Percentiles rank a stretch among this genome's conserved stretches.
Evolutionary conservation across 2,113 vertebrate genomes (phyloP).

Genomic region (Heloderma charlesbogerti): DNA sequence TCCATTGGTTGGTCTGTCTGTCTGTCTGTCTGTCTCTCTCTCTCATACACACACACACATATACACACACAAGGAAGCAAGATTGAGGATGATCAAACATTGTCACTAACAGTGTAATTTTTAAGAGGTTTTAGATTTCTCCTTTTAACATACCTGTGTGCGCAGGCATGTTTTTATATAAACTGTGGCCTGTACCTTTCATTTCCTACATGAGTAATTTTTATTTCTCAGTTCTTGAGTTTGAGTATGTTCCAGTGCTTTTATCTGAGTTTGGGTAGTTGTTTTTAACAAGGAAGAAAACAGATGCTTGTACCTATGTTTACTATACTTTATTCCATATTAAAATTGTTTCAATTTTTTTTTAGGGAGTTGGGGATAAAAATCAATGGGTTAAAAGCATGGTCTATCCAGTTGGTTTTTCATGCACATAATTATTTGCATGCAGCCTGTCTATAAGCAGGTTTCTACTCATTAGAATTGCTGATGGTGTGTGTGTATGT

Average conservation of each 20-base stretch:
- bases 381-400: conserved; percentile 26
- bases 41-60: background rate
- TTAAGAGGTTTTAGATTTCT: conserved; percentile 63
- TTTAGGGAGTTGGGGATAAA: conserved; percentile 27
- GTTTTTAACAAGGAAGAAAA: conserved; percentile 53
- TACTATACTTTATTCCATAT: conserved; percentile 35
- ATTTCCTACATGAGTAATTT: conserved; percentile 51
- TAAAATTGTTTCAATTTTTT: conserved; percentile 37
- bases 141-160: conserved; percentile 58
- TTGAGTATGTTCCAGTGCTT: conserved; percentile 12
- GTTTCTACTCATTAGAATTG: background rate
- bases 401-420: background rate
- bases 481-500: conserved; percentile 15
- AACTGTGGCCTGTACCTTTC: conserved; percentile 57
- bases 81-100: conserved; percentile 60
- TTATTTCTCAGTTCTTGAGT: conserved; percentile 54
- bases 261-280: conserved; percentile 56
- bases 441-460: background rate
- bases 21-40: background rate
- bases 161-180: background rate
- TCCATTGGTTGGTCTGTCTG: conserved; percentile 52
- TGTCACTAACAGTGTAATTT: conserved; percentile 61
- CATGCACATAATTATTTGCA: background rate
- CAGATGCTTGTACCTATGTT: conserved; percentile 32
- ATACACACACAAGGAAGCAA: conserved; percentile 28